Percentiles rank a stretch among this genome's conserved stretches.
phyloP scores from a whole-genome alignment of 2,888 invertebrate genomes.

The Oscheius onirici region DNA sequence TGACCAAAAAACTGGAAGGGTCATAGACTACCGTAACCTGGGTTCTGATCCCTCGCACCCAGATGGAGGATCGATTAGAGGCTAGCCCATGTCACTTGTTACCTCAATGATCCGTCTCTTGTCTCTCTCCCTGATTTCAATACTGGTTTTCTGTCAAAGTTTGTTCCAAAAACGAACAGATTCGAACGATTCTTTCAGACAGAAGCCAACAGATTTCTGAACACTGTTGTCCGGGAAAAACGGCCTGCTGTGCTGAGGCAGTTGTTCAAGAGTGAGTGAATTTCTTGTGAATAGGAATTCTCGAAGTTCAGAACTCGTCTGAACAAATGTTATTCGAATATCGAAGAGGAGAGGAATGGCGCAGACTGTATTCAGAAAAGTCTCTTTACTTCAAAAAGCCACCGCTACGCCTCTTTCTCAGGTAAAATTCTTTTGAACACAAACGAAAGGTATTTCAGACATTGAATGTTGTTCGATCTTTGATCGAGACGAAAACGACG shows the following conservation, averaged over 20 bases:
- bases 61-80: background rate
- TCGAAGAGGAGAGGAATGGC: background rate
- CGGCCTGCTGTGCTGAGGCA: background rate
- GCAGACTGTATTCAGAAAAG: constrained; percentile 4
- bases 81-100: background rate
- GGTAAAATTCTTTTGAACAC: background rate
- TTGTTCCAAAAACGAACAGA: background rate
- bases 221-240: background rate
- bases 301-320: background rate
- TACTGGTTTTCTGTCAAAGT: background rate
- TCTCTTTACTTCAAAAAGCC: background rate
- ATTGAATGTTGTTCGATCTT: constrained; percentile 16
- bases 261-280: background rate
- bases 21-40: background rate
- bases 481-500: constrained; percentile 18
- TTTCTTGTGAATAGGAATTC: background rate
- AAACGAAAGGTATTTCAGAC: background rate
- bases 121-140: background rate
- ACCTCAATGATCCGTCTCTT: background rate
- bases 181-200: background rate
- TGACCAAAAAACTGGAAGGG: background rate
- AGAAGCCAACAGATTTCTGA: background rate
- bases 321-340: background rate
- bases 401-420: background rate
- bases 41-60: background rate